These are phyloP conservation scores for Rambutsinella grinnellia DNA, from an alignment of 2,888 invertebrate genomes.

Conservation along the genomic window DNA sequence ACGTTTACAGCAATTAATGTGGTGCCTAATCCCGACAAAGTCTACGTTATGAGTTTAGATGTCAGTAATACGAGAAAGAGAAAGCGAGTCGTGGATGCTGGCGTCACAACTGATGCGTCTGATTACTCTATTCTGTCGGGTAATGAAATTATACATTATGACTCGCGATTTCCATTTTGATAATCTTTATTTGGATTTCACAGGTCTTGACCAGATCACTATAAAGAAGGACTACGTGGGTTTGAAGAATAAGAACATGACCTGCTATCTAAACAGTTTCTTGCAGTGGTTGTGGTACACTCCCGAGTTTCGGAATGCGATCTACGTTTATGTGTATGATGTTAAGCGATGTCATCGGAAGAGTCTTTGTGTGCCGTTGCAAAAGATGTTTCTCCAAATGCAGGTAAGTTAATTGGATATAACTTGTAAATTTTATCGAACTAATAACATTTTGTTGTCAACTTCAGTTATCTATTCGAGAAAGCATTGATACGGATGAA, in stretches of 20 bases:
- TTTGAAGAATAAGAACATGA: conserved; percentile 91
- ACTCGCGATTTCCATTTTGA: too few relatives aligned
- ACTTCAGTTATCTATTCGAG: conserved; percentile 79
- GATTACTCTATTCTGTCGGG: too few relatives aligned
- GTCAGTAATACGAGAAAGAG: conserved; percentile 6
- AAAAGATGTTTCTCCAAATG: conserved; percentile 85
- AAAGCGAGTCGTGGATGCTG: not conserved
- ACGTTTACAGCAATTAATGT: conserved; percentile 45
- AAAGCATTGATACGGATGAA: conserved; percentile 88
- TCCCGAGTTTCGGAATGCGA: conserved; percentile 89
- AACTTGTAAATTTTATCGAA: too few relatives aligned
- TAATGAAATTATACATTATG: too few relatives aligned
- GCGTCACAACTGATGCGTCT: too few relatives aligned
- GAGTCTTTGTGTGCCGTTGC: conserved; percentile 88
- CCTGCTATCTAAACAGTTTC: conserved; percentile 90
- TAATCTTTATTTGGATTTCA: too few relatives aligned
- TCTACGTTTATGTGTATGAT: conserved; percentile 82
- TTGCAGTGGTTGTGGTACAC: conserved; percentile 92
- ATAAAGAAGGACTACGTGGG: conserved; percentile 73
- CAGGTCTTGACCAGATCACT: not conserved
- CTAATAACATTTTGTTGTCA: conserved; percentile 18
- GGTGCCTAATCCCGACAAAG: conserved; percentile 47
- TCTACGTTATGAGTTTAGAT: conserved; percentile 42
- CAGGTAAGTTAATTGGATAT: conserved; percentile 73
- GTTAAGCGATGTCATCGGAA: conserved; percentile 77